A percentile compares a stretch with the other conserved stretches of the same genome.
Conservation (phyloP, 2,888 invertebrate genomes). For the Nomada lathburiana region DNA sequence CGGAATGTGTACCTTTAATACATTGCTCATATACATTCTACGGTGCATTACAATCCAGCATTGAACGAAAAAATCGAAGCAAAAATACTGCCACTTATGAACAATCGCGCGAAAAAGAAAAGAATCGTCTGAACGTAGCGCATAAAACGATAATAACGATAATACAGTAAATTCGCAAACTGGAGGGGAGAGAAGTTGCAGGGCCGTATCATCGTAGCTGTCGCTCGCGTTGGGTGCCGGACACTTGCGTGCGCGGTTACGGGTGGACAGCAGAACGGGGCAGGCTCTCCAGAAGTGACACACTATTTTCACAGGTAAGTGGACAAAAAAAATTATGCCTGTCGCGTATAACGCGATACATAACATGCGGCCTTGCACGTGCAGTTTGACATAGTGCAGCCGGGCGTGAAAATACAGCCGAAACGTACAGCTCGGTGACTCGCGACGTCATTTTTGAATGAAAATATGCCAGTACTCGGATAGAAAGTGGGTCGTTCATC, state of each 20-base stretch:
- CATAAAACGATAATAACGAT: constrained; percentile 45
- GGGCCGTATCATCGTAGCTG: constrained; percentile 50
- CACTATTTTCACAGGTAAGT: constrained; percentile 73
- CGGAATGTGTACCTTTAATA: too few relatives aligned
- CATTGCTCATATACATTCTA: too few relatives aligned
- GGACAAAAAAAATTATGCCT: constrained; percentile 64
- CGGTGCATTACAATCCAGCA: background rate
- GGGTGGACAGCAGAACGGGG: constrained; percentile 41
- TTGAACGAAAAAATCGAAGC: background rate
- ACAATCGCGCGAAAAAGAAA: constrained; percentile 3
- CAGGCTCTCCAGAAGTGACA: constrained; percentile 65
- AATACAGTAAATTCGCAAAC: constrained; percentile 25
- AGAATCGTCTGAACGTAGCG: constrained; percentile 13
- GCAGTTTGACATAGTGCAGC: constrained; percentile 13
- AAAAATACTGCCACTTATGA: constrained; percentile 21
- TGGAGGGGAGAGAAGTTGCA: constrained; percentile 41
- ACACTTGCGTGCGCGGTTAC: constrained; percentile 66
- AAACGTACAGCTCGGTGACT: background rate
- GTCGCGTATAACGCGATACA: constrained; percentile 60
- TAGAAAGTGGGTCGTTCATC: constrained; percentile 57
- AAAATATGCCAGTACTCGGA: constrained; percentile 47
- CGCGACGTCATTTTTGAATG: constrained; percentile 39
- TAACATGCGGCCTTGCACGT: constrained; percentile 43
- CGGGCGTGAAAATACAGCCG: background rate
- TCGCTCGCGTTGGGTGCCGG: constrained; percentile 34